Evolutionary conservation across 2,888 invertebrate species (phyloP).

Genomic region (Scaptomyza cyrtandrae): DNA sequence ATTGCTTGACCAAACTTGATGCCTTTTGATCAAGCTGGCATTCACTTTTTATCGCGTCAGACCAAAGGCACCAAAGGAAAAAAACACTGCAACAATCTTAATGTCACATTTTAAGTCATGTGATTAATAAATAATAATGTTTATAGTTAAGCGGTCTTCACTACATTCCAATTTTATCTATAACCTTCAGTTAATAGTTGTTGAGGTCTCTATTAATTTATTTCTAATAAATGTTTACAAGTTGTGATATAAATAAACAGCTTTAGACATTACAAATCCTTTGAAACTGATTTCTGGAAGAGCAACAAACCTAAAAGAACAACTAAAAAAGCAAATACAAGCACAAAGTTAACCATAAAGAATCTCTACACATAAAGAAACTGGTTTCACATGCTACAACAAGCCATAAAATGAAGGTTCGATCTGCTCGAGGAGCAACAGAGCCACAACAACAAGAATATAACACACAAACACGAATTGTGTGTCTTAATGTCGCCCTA

Average conservation of each 20-base stretch:
- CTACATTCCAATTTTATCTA: constrained; percentile 28
- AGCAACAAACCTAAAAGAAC: constrained; percentile 27
- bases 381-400: constrained; percentile 64
- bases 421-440: constrained; percentile 57
- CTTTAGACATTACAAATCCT: constrained; percentile 66
- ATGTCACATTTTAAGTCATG: constrained; percentile 53
- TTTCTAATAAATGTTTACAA: too few relatives aligned
- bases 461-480: constrained; percentile 58
- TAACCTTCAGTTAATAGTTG: too few relatives aligned
- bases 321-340: constrained; percentile 45
- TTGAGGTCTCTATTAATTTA: too few relatives aligned
- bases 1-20: constrained; percentile 64
- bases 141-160: constrained; percentile 35
- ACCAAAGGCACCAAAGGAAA: constrained; percentile 32
- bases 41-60: constrained; percentile 63
- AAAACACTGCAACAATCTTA: constrained; percentile 29
- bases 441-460: constrained; percentile 48
- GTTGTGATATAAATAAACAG: too few relatives aligned
- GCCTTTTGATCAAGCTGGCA: constrained; percentile 43
- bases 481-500: constrained; percentile 65
- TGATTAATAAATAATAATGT: constrained; percentile 29
- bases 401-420: constrained; percentile 61
- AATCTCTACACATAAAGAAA: constrained; percentile 72
- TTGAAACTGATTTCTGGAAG: constrained; percentile 69
- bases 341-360: constrained; percentile 57